A percentile compares a stretch with the other conserved stretches of the same genome.
These are phyloP conservation scores for Pangasius larnaudii DNA, from an alignment of 2,797 vertebrate genomes.

Conservation along the genomic window DNA sequence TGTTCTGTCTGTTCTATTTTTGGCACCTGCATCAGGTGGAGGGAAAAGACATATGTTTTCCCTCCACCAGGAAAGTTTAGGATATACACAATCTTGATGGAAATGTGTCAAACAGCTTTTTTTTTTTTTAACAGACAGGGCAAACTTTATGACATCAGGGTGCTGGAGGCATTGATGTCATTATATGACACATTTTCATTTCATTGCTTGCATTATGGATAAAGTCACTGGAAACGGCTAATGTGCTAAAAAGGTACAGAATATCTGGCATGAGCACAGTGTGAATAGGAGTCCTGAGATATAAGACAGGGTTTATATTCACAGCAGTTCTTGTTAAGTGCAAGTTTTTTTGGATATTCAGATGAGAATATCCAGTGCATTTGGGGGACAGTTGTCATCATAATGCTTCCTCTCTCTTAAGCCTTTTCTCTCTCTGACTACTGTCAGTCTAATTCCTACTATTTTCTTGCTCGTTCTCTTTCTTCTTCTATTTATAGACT, in stretches of 20 bases:
- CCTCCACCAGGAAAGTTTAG: too few species aligned
- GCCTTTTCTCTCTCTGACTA: not conserved
- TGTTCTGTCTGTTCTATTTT: not conserved
- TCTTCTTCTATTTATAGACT: conserved; percentile 76
- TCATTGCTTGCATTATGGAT: not conserved
- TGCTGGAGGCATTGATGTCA: not conserved
- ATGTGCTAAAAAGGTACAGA: not conserved
- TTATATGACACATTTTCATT: not conserved
- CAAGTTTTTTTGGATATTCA: not conserved
- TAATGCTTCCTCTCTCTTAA: not conserved
- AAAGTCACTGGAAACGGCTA: not conserved
- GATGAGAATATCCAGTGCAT: not conserved
- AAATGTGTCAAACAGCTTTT: not conserved
- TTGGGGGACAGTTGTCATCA: not conserved
- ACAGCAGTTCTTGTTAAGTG: not conserved
- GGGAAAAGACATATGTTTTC: too few species aligned
- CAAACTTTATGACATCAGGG: not conserved
- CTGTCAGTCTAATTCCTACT: not conserved
- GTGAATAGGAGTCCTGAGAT: not conserved
- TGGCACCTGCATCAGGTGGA: not conserved
- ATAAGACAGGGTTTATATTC: not conserved
- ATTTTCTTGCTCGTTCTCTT: not conserved
- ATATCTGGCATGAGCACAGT: not conserved
- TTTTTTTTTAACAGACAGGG: not conserved
- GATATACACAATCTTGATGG: not conserved